A percentile compares a stretch with the other conserved stretches of the same genome.
Conservation (phyloP, 2,797 vertebrate genomes). For the Oryzias sinensis region DNA sequence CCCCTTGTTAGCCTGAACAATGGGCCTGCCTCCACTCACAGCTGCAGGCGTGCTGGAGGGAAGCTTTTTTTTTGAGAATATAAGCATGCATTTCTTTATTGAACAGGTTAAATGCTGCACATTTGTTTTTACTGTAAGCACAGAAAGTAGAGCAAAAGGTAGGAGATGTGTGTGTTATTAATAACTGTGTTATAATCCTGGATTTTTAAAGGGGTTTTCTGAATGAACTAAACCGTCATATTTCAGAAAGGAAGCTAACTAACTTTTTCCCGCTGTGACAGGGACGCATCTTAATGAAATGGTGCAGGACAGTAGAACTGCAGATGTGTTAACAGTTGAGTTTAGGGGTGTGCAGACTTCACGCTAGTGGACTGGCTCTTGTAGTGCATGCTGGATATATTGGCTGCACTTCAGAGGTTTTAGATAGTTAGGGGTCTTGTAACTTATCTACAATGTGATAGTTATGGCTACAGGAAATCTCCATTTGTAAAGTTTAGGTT, state of each 20-base stretch:
- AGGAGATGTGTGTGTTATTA: background rate
- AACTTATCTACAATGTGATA: too few species aligned
- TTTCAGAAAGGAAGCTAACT: too few species aligned
- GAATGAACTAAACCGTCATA: too few species aligned
- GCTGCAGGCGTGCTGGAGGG: slow-evolving; percentile 64
- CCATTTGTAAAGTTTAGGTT: too few species aligned
- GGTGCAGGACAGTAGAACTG: too few species aligned
- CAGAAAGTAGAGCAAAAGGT: background rate
- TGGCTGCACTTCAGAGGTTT: too few species aligned
- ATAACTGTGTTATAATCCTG: background rate
- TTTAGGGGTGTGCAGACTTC: background rate
- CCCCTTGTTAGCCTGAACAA: slow-evolving; percentile 71
- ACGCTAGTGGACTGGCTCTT: too few species aligned
- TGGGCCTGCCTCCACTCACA: slow-evolving; percentile 62
- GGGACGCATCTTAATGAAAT: too few species aligned
- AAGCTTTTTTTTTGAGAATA: slow-evolving; percentile 53
- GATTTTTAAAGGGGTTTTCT: too few species aligned
- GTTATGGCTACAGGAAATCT: too few species aligned
- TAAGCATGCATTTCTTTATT: slow-evolving; percentile 57
- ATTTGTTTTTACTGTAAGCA: slow-evolving; percentile 26
- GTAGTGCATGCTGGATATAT: too few species aligned
- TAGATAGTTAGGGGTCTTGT: too few species aligned
- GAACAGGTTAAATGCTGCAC: slow-evolving; percentile 48
- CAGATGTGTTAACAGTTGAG: background rate
- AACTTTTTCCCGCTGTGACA: background rate